phyloP scores from a whole-genome alignment of 1,140 invertebrate species.

The Drosophila sturtevanti region DNA sequence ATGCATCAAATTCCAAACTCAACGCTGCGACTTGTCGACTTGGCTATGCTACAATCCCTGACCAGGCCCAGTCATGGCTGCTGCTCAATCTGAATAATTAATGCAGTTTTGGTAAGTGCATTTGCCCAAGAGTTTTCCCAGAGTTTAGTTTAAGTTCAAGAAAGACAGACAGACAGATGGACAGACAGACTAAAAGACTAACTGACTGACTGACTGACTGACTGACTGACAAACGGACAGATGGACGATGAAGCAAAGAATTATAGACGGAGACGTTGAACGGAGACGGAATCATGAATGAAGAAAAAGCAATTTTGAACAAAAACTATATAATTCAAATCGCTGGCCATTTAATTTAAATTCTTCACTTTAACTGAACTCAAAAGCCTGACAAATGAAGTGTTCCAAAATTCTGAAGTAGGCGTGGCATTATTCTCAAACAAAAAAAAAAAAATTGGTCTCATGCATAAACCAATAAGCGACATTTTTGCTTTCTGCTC shows the following conservation, averaged over 20 bases:
- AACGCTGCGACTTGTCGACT: constrained; percentile 69
- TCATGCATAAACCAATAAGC: constrained; percentile 77
- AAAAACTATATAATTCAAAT: constrained; percentile 36
- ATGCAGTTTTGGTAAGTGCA: constrained; percentile 80
- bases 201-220: not conserved
- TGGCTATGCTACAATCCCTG: constrained; percentile 66
- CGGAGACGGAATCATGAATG: not conserved
- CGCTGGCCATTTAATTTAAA: constrained; percentile 63
- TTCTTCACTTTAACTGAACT: constrained; percentile 40
- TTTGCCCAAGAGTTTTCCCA: constrained; percentile 61
- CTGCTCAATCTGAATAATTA: constrained; percentile 71
- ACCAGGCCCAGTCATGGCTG: constrained; percentile 55
- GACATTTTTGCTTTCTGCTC: constrained; percentile 29
- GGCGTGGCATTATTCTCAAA: constrained; percentile 30
- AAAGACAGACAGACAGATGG: not conserved
- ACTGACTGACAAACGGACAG: not conserved
- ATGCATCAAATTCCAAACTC: constrained; percentile 69
- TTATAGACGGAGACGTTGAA: too few relatives aligned
- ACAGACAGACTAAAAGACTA: not conserved
- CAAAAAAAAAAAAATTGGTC: constrained; percentile 14
- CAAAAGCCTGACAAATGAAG: constrained; percentile 70
- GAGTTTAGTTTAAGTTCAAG: constrained; percentile 1
- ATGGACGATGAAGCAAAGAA: not conserved
- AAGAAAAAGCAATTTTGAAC: not conserved
- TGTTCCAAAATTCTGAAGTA: constrained; percentile 40